These are phyloP conservation scores for Muscina levida DNA, from an alignment of 2,888 invertebrate genomes.

Conservation along the genomic window DNA sequence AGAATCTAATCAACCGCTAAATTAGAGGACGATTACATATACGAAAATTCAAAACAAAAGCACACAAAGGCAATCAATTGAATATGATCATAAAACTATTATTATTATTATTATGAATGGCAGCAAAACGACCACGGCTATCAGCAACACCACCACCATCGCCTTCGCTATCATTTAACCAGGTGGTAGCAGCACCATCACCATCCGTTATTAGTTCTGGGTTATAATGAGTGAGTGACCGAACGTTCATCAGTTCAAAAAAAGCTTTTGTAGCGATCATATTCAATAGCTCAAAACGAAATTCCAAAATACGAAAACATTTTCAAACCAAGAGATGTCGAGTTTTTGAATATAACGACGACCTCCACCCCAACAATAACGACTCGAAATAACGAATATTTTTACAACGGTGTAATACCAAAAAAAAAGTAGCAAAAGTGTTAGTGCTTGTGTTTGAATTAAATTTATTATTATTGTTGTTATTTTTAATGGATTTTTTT, in stretches of 20 bases:
- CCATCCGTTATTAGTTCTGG: neutral
- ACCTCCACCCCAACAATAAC: conserved; percentile 27
- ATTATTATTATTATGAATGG: neutral
- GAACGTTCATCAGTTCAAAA: conserved; percentile 30
- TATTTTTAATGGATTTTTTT: neutral
- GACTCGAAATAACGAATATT: conserved; percentile 55
- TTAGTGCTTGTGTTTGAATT: conserved; percentile 4
- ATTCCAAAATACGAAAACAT: neutral
- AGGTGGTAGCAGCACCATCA: neutral
- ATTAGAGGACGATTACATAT: no score
- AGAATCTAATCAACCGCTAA: no score
- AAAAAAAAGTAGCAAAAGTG: neutral
- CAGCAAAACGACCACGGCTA: neutral
- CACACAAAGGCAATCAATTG: conserved; percentile 20
- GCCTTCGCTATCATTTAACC: neutral
- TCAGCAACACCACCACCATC: neutral
- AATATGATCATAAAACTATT: conserved; percentile 15
- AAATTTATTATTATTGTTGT: conserved; percentile 12
- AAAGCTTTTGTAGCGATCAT: conserved; percentile 43
- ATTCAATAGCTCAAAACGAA: neutral
- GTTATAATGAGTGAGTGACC: conserved; percentile 14
- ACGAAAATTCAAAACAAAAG: no score
- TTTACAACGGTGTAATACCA: conserved; percentile 21
- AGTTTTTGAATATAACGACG: conserved; percentile 41
- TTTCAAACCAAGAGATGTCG: conserved; percentile 11